These are phyloP conservation scores for Rattus norvegicus DNA, from an alignment of 2,113 vertebrate species.

Conservation along the genomic window DNA sequence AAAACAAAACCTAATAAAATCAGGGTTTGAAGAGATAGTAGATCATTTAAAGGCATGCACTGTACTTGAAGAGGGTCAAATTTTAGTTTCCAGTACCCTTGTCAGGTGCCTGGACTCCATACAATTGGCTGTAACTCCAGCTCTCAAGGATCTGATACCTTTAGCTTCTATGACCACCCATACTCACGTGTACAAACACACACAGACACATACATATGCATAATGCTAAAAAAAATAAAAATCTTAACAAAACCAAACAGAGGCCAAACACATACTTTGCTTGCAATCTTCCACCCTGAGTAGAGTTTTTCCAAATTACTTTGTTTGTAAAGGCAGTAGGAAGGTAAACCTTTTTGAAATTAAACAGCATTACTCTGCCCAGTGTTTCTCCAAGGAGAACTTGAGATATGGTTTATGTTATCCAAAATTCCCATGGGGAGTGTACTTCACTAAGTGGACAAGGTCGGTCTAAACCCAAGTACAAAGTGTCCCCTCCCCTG, in stretches of 20 bases:
- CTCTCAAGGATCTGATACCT: not conserved
- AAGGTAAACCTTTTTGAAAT: not conserved
- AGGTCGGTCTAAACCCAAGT: conserved; percentile 12
- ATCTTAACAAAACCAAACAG: not conserved
- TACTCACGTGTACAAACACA: not conserved
- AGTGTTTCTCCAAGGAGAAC: conserved; percentile 41
- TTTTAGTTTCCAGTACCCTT: not conserved
- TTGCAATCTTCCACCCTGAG: not conserved
- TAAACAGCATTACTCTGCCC: not conserved
- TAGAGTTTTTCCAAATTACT: not conserved
- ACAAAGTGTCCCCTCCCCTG: not conserved
- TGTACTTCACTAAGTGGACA: conserved; percentile 21
- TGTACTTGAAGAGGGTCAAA: not conserved
- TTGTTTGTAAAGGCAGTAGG: not conserved
- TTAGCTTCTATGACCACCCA: not conserved
- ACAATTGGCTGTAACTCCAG: not conserved
- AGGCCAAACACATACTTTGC: not conserved
- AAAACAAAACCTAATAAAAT: not conserved
- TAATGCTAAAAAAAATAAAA: not conserved
- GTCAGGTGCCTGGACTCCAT: too few relatives aligned
- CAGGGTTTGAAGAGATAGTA: not conserved
- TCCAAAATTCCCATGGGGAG: conserved; percentile 35
- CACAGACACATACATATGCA: not conserved
- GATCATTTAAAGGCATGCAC: not conserved
- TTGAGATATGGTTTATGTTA: not conserved